Evolutionary conservation across 2,888 invertebrate genomes (phyloP).

Genomic region (Syrphus vitripennis): DNA sequence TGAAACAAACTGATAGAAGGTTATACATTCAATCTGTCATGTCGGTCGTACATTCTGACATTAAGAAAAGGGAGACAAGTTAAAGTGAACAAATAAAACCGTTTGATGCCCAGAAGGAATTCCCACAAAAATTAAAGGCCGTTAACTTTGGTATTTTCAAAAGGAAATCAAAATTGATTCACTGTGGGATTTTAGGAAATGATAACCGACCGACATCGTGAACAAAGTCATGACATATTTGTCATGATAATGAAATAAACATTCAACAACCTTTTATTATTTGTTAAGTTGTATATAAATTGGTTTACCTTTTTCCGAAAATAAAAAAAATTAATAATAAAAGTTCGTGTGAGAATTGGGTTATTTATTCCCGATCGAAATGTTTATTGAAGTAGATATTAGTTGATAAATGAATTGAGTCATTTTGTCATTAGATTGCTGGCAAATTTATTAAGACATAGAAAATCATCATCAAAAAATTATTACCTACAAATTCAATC

Average conservation of each 20-base stretch:
- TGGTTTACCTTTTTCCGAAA: background rate
- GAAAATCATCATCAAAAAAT: background rate
- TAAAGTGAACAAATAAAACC: background rate
- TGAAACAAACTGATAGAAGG: background rate
- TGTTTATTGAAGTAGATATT: too few relatives aligned
- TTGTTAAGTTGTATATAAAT: background rate
- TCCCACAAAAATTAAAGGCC: background rate
- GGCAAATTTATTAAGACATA: background rate
- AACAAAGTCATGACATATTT: constrained; percentile 3
- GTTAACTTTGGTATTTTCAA: background rate
- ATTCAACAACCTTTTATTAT: background rate
- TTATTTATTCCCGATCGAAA: background rate
- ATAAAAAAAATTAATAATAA: too few relatives aligned
- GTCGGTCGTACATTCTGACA: background rate
- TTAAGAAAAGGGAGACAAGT: background rate
- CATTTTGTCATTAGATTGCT: background rate
- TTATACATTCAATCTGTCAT: background rate
- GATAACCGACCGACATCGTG: background rate
- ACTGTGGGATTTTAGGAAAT: background rate
- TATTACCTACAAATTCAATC: background rate
- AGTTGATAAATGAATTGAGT: constrained; percentile 5
- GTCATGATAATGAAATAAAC: background rate
- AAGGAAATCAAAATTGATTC: background rate
- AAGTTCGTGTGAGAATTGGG: background rate
- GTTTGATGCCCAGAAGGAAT: background rate